Evolutionary conservation across 2,888 invertebrate species (phyloP).

Genomic region (Agrochola lychnidis): DNA sequence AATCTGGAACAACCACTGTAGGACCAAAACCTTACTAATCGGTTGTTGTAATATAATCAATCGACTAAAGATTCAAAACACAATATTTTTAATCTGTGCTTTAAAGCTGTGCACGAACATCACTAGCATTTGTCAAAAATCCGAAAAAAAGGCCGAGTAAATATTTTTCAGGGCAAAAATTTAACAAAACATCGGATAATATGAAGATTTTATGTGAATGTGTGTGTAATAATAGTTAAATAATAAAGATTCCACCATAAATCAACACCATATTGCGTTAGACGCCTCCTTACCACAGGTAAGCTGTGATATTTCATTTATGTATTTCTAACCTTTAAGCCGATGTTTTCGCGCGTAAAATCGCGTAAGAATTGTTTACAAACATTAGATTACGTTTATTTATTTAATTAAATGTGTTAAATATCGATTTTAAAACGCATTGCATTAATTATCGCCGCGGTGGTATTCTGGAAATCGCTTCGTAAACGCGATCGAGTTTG

Average conservation of each 20-base stretch:
- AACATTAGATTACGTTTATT: slow-evolving; percentile 57
- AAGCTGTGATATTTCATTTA: slow-evolving; percentile 62
- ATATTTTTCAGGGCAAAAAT: slow-evolving; percentile 67
- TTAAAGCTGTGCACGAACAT: slow-evolving; percentile 8
- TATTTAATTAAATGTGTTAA: slow-evolving; percentile 29
- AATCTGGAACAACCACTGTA: neutral
- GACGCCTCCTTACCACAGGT: slow-evolving; percentile 55
- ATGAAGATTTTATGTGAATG: slow-evolving; percentile 46
- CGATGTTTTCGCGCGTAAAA: slow-evolving; percentile 78
- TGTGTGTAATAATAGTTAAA: slow-evolving; percentile 39
- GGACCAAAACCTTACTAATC: neutral
- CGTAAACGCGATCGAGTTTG: slow-evolving; percentile 65
- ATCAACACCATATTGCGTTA: neutral
- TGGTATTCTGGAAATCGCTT: slow-evolving; percentile 82
- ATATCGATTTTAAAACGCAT: slow-evolving; percentile 68
- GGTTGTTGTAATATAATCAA: neutral
- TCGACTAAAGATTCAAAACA: neutral
- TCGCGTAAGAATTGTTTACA: slow-evolving; percentile 64
- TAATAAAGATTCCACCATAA: slow-evolving; percentile 22
- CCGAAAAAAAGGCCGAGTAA: slow-evolving; percentile 66
- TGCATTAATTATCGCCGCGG: slow-evolving; percentile 75
- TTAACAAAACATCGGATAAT: slow-evolving; percentile 42
- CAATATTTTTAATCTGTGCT: slow-evolving; percentile 30
- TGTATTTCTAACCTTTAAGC: slow-evolving; percentile 71
- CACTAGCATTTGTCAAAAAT: slow-evolving; percentile 64